Conservation (phyloP, 2,888 invertebrate species). For the Metallyticus violacea region DNA sequence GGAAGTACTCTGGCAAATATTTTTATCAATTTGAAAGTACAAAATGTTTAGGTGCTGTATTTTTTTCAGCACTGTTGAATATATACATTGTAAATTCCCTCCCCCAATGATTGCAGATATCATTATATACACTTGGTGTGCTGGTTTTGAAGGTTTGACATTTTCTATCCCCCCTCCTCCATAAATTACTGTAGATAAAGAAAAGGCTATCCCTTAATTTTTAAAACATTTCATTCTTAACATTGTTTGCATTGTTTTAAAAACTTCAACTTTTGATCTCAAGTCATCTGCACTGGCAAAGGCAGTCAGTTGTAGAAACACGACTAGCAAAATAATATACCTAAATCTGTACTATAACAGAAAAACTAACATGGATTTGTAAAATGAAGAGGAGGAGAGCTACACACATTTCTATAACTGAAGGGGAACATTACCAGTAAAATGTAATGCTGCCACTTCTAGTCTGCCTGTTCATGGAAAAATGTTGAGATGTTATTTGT, state of each 20-base stretch:
- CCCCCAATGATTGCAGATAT: slow-evolving; percentile 19
- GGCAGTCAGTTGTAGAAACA: background rate
- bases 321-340: background rate
- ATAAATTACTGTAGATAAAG: background rate
- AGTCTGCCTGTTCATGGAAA: background rate
- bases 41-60: slow-evolving; percentile 31
- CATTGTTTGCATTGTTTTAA: background rate
- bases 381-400: background rate
- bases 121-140: slow-evolving; percentile 21
- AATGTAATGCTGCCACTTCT: background rate
- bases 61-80: slow-evolving; percentile 29
- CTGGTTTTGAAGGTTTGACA: slow-evolving; percentile 13
- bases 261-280: slow-evolving; percentile 17
- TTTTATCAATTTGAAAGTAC: slow-evolving; percentile 34
- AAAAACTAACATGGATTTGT: background rate
- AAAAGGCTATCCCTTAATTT: background rate
- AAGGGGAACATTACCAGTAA: background rate
- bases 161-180: slow-evolving; percentile 11
- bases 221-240: background rate
- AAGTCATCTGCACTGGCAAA: slow-evolving; percentile 9
- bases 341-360: background rate
- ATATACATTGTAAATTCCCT: slow-evolving; percentile 21
- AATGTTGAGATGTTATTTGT: background rate
- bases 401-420: background rate
- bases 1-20: slow-evolving; percentile 30